Evolutionary conservation across 2,113 vertebrate genomes (phyloP).

Genomic region (Theristicus caerulescens): DNA sequence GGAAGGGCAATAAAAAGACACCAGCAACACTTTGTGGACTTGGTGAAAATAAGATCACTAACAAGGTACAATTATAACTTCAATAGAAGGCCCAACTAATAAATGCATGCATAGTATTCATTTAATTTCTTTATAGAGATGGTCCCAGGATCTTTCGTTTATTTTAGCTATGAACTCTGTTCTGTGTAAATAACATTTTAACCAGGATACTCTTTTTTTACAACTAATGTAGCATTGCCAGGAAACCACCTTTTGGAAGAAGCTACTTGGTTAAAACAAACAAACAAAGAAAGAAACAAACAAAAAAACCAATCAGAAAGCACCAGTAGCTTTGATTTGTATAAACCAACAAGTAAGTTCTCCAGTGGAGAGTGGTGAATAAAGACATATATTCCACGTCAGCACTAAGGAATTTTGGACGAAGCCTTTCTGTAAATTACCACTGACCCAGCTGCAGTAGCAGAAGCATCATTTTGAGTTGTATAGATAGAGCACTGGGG

Average conservation of each 20-base stretch:
- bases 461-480: neutral
- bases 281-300: neutral
- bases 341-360: neutral
- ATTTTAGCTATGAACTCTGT: neutral
- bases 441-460: neutral
- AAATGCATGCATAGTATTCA: neutral
- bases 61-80: neutral
- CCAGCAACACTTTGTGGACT: neutral
- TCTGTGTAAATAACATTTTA: neutral
- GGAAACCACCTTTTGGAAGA: neutral
- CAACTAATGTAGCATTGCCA: neutral
- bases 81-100: neutral
- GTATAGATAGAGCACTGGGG: neutral
- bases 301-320: neutral
- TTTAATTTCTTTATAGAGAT: neutral
- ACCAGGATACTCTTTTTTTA: neutral
- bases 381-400: neutral
- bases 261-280: neutral
- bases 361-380: neutral
- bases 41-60: neutral
- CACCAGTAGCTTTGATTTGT: neutral
- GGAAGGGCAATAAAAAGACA: neutral
- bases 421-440: neutral
- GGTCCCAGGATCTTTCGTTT: neutral
- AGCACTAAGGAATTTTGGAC: neutral